These are phyloP conservation scores for Pionites leucogaster DNA, from an alignment of 2,113 vertebrate genomes.

Conservation along the genomic window DNA sequence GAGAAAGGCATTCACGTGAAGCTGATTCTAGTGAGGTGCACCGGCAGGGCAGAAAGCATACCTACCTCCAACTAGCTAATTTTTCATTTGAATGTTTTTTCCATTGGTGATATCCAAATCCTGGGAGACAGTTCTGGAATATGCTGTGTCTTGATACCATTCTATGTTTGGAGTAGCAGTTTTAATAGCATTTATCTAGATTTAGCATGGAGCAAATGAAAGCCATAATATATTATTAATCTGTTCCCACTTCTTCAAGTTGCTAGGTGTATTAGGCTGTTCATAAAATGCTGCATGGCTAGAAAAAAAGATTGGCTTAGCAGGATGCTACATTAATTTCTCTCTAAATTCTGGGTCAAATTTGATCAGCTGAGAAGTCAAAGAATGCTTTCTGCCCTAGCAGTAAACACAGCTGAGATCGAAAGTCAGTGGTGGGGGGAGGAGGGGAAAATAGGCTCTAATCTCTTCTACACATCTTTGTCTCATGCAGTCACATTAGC, in stretches of 20 bases:
- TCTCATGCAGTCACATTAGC: background rate
- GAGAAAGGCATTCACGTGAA: background rate
- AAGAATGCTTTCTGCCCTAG: conserved; percentile 9
- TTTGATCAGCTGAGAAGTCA: conserved; percentile 33
- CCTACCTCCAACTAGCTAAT: background rate
- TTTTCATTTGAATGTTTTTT: background rate
- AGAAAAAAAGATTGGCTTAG: background rate
- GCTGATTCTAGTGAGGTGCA: background rate
- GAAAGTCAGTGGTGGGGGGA: background rate
- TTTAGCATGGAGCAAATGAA: background rate
- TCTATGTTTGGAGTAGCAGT: background rate
- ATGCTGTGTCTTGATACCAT: background rate
- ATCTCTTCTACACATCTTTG: background rate
- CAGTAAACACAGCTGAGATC: conserved; percentile 8
- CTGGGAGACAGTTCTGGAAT: background rate
- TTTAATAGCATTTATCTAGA: background rate
- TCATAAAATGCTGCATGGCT: background rate
- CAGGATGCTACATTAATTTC: background rate
- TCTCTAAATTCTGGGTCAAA: conserved; percentile 27
- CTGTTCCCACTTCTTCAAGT: background rate
- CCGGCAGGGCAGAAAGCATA: background rate
- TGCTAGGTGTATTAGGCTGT: background rate
- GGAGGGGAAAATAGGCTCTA: background rate
- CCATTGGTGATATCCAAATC: background rate
- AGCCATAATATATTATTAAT: background rate